Conservation (phyloP, 30 jellyfish, hydroid and myxozoan species). For the Aurelia sp. region DNA sequence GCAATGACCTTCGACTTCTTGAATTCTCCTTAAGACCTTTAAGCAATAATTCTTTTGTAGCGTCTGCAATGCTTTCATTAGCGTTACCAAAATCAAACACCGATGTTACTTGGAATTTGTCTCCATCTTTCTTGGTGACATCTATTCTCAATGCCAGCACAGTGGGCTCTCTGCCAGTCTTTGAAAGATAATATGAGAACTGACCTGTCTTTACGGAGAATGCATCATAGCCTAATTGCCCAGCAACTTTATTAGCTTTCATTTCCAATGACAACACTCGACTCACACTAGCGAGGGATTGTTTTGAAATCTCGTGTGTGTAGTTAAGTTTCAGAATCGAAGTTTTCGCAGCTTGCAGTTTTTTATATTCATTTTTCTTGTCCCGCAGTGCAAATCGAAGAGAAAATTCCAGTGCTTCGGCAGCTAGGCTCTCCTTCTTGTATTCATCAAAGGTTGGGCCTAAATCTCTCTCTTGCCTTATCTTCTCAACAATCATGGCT, state of each 20-base stretch:
- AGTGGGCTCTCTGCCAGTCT: slow-evolving; percentile 32
- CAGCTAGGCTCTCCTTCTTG: slow-evolving; percentile 15
- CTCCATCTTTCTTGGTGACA: slow-evolving; percentile 18
- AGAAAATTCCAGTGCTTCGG: slow-evolving; percentile 21
- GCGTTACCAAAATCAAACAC: slow-evolving; percentile 18
- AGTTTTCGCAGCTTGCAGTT: slow-evolving; percentile 21
- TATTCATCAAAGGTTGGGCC: slow-evolving; percentile 36
- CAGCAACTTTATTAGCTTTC: background rate
- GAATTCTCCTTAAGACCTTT: background rate
- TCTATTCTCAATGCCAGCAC: slow-evolving; percentile 37
- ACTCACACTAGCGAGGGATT: slow-evolving; percentile 45
- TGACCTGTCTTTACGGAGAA: slow-evolving; percentile 11
- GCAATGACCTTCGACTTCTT: slow-evolving; percentile 43
- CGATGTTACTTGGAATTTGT: background rate
- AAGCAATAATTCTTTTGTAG: slow-evolving; percentile 20
- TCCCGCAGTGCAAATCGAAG: slow-evolving; percentile 15
- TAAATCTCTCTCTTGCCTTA: background rate
- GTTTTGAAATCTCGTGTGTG: background rate
- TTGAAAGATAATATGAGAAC: slow-evolving; percentile 14
- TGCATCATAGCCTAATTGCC: slow-evolving; percentile 10
- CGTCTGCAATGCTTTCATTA: slow-evolving; percentile 44
- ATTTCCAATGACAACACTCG: slow-evolving; percentile 31
- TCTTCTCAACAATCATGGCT: slow-evolving; percentile 19
- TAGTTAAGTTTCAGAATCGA: slow-evolving; percentile 15
- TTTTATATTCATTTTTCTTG: slow-evolving; percentile 19